Evolutionary conservation across 1,140 invertebrate genomes (phyloP), one percentile per base, ranked within the genome.

Genomic region (Daktulosphaira vitifoliae): DNA sequence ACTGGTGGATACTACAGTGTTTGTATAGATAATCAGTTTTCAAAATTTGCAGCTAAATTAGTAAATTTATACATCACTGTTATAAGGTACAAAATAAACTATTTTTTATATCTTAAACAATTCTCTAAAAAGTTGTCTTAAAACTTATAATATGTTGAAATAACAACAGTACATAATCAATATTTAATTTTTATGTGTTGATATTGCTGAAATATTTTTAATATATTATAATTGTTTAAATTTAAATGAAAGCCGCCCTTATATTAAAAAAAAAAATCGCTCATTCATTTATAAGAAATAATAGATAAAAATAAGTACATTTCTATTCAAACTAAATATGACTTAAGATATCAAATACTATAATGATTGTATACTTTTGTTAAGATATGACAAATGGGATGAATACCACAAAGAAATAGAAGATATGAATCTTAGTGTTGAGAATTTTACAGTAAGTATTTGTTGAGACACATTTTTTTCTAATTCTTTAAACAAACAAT

Each of bases 1-100:
- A 77, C 79, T 1, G 90, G 89, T 49, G 90, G 90, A 7, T 92
- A 92, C 72, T 96, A 95, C 72, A 85, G 85, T n/a, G 84, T 96
- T 20, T 97, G 94, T 75, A 85, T 97, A 62, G 92, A 96, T 74
- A 97, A 97, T 78, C 90, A 93, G 70, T 92, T 94, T 71, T 94
- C 91, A 7, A 79, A 89, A 72, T 96, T 94, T 78, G 88, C 91
- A 26, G 85, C 84, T 11, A 96, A 96, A 78, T 75, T 96, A 66
- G 88, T 97, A 15, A 95, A 95, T 75, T 78, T 97, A 22, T 96
- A 96, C 71, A 81, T 96, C 3, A 93, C 92, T 1, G 92, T 95
- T 0, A 92, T 95, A 37, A 84, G 89, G 80, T 83, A 73, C 69
- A 33, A n/a, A n/a, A n/a, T n/a, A n/a, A n/a, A n/a, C n/a, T n/a